A percentile compares a stretch with the other conserved stretches of the same genome.
Conservation (phyloP, 2,797 vertebrate genomes). For the Lutjanus campechanus region DNA sequence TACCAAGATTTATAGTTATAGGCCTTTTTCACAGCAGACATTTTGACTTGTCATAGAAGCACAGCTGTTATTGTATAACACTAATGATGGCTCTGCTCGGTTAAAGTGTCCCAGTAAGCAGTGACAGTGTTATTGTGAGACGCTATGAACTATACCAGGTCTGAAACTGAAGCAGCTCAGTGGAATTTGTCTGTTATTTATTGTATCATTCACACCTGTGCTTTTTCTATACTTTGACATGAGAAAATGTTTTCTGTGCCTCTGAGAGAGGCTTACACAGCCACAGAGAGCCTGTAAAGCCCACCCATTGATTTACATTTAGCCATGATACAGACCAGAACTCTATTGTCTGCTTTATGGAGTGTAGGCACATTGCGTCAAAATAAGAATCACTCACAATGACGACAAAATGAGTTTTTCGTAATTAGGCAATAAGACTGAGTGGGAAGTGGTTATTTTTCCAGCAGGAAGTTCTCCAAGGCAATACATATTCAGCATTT, state of each 20-base stretch:
- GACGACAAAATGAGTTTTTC: slow-evolving; percentile 42
- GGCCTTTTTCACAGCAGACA: neutral
- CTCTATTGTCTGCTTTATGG: neutral
- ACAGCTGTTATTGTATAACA: neutral
- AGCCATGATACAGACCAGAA: neutral
- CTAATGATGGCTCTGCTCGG: neutral
- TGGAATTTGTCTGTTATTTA: neutral
- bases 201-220: neutral
- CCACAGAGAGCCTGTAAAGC: slow-evolving; percentile 12
- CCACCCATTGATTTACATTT: slow-evolving; percentile 26
- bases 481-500: slow-evolving; percentile 54
- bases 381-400: slow-evolving; percentile 36
- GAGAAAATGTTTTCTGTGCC: neutral
- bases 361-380: slow-evolving; percentile 13
- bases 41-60: neutral
- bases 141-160: neutral
- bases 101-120: neutral
- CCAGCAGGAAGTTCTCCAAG: slow-evolving; percentile 14
- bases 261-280: neutral
- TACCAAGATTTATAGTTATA: neutral
- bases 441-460: slow-evolving; percentile 19
- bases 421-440: slow-evolving; percentile 20
- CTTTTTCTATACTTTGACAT: neutral
- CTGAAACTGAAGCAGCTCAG: neutral
- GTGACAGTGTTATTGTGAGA: neutral